Evolutionary conservation across 2,888 invertebrate genomes (phyloP).

Genomic region (Chrysina gloriosa): DNA sequence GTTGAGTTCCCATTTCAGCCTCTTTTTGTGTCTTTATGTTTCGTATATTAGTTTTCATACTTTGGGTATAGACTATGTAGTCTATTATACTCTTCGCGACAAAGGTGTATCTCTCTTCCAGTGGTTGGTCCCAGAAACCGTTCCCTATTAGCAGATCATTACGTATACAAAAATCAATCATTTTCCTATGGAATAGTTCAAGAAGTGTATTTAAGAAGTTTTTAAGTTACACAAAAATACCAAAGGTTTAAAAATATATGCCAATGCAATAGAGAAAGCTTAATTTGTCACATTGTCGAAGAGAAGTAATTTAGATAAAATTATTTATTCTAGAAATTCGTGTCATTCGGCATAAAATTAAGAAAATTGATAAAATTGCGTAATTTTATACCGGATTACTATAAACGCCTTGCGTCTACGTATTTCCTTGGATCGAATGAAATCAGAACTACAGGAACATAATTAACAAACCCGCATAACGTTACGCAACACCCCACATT

Average conservation of each 20-base stretch:
- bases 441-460: constrained; percentile 18
- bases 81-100: too few species aligned
- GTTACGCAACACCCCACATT: constrained; percentile 5
- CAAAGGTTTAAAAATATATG: not conserved
- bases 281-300: not conserved
- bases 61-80: too few species aligned
- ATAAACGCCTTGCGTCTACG: not conserved
- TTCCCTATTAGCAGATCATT: too few species aligned
- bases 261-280: not conserved
- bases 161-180: too few species aligned
- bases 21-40: too few species aligned
- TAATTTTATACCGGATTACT: not conserved
- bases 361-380: constrained; percentile 15
- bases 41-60: too few species aligned
- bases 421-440: constrained; percentile 6
- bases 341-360: not conserved
- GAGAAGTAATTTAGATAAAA: not conserved
- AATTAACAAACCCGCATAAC: constrained; percentile 13
- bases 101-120: too few species aligned
- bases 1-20: too few species aligned
- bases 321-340: constrained; percentile 1
- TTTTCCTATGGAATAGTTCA: too few species aligned
- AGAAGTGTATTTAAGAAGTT: not conserved
- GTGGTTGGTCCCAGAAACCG: too few species aligned
- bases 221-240: constrained; percentile 3